phyloP scores from a whole-genome alignment of 2,888 invertebrate genomes.

The Melipona beecheii region DNA sequence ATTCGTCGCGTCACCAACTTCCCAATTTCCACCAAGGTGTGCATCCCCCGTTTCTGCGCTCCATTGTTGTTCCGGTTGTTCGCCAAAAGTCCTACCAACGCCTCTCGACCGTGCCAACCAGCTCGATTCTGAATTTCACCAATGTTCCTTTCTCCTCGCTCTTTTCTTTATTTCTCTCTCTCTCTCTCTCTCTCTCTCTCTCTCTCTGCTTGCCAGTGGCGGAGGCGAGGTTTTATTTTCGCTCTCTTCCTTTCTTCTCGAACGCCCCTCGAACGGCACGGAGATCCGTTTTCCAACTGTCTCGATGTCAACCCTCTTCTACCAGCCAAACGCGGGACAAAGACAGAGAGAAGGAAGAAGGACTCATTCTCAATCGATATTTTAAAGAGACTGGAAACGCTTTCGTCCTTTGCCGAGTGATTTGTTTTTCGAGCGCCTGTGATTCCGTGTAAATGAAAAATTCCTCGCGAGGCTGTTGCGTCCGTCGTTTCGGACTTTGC shows the following conservation, averaged over 20 bases:
- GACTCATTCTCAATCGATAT: conserved; percentile 66
- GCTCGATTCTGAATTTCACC: conserved; percentile 62
- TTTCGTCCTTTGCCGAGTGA: conserved; percentile 34
- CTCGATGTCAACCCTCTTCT: conserved; percentile 28
- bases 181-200: background rate
- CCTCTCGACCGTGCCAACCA: conserved; percentile 6
- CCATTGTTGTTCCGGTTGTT: conserved; percentile 52
- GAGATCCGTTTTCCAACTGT: conserved; percentile 57
- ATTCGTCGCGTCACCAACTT: conserved; percentile 28
- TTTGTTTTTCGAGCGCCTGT: conserved; percentile 35
- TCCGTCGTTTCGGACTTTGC: background rate
- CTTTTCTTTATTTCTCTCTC: background rate
- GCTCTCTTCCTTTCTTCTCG: conserved; percentile 30
- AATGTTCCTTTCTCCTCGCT: conserved; percentile 44
- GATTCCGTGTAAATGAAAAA: conserved; percentile 27
- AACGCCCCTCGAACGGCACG: conserved; percentile 48
- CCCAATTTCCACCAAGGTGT: conserved; percentile 32
- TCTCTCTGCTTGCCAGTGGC: conserved; percentile 21
- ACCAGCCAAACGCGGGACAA: background rate
- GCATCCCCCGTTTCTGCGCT: conserved; percentile 4
- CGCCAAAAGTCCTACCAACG: conserved; percentile 29
- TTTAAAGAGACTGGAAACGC: conserved; percentile 63
- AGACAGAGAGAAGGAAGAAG: conserved; percentile 14
- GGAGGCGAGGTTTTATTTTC: conserved; percentile 53
- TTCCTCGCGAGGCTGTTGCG: background rate